A percentile compares a stretch with the other conserved stretches of the same genome.
phyloP scores from a whole-genome alignment of 2,113 vertebrate genomes.

The Seriola rivoliana region DNA sequence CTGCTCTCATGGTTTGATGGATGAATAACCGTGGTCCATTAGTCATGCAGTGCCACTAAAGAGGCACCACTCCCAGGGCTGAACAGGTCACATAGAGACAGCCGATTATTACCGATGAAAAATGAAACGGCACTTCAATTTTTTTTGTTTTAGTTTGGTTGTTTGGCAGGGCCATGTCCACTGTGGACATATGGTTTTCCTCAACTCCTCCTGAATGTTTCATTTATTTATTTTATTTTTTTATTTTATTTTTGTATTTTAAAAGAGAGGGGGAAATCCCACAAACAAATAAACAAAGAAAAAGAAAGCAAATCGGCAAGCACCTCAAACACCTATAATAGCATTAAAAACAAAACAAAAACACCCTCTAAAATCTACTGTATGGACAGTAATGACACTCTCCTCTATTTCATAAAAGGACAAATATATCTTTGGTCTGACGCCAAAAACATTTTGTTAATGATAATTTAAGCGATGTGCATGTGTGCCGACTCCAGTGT shows the following conservation, averaged over 20 bases:
- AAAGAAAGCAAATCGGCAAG: too few species aligned
- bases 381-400: too few species aligned
- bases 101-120: constrained; percentile 38
- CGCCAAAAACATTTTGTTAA: too few species aligned
- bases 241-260: not conserved
- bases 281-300: not conserved
- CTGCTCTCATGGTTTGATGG: constrained; percentile 47
- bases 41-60: constrained; percentile 50
- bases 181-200: not conserved
- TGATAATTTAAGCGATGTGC: too few species aligned
- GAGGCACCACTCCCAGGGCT: constrained; percentile 47
- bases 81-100: constrained; percentile 27
- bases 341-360: too few species aligned
- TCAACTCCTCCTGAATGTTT: not conserved
- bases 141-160: not conserved
- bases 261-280: not conserved
- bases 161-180: not conserved
- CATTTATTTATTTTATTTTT: not conserved
- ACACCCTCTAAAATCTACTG: too few species aligned
- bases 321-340: too few species aligned
- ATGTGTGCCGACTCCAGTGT: too few species aligned
- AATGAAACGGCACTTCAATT: constrained; percentile 30
- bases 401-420: too few species aligned
- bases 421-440: too few species aligned
- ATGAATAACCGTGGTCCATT: constrained; percentile 60